These are phyloP conservation scores for Cassiopea andromeda DNA, from an alignment of 30 jellyfish, hydroid and myxozoan species.

Conservation along the genomic window DNA sequence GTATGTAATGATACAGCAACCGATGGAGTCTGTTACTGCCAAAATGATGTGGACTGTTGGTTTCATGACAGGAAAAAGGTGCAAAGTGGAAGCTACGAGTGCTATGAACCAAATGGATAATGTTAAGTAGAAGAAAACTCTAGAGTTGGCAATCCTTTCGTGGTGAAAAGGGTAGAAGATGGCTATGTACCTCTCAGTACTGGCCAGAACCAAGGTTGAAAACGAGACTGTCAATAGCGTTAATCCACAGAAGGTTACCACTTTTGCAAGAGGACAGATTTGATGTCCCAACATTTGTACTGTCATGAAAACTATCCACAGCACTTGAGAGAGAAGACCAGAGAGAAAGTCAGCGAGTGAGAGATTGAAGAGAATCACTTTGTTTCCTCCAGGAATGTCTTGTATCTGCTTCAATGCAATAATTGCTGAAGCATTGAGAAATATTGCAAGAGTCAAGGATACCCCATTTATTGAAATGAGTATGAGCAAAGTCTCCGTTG, in stretches of 20 bases:
- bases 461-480: not conserved
- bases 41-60: not conserved
- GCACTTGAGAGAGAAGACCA: conserved; percentile 8
- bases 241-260: not conserved
- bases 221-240: conserved; percentile 7
- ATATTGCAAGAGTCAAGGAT: not conserved
- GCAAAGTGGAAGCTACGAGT: not conserved
- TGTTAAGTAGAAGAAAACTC: not conserved
- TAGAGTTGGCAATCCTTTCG: not conserved
- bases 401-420: not conserved
- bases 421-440: conserved; percentile 19
- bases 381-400: conserved; percentile 11
- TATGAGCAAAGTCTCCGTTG: too few relatives aligned
- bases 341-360: conserved; percentile 18
- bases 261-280: conserved; percentile 9
- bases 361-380: conserved; percentile 1
- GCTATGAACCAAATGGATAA: conserved; percentile 5
- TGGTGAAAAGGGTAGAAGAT: conserved; percentile 19
- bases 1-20: conserved; percentile 6
- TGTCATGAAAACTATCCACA: conserved; percentile 14
- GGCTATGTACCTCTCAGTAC: conserved; percentile 24
- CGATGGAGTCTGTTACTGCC: not conserved
- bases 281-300: conserved; percentile 7
- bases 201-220: conserved; percentile 21
- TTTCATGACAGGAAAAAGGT: not conserved